phyloP scores from a whole-genome alignment of 1,140 invertebrate species.

The Bombus impatiens region DNA sequence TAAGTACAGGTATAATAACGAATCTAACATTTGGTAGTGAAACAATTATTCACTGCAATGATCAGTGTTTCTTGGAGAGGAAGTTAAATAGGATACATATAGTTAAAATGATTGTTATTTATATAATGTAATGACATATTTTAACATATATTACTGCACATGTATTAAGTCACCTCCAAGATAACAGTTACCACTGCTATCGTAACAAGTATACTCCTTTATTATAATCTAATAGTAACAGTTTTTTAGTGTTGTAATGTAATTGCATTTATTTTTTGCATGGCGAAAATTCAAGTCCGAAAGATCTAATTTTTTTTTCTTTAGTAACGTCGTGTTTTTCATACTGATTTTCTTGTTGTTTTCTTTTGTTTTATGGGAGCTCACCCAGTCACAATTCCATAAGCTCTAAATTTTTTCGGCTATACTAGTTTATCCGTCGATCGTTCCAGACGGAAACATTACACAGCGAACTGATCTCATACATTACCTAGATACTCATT shows the following conservation, averaged over 20 bases:
- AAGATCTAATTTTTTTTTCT: constrained; percentile 54
- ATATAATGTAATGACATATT: neutral
- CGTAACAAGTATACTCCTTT: constrained; percentile 56
- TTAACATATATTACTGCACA: neutral
- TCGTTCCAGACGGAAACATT: neutral
- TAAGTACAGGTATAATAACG: constrained; percentile 86
- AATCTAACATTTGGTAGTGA: constrained; percentile 24
- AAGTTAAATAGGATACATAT: neutral
- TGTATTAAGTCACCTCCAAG: constrained; percentile 56
- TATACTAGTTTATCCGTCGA: constrained; percentile 57
- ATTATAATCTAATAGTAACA: constrained; percentile 65
- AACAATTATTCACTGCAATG: constrained; percentile 33
- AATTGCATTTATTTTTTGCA: constrained; percentile 74
- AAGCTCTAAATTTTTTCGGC: constrained; percentile 72
- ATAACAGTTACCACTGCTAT: constrained; percentile 53
- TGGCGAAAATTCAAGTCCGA: constrained; percentile 68
- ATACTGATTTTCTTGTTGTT: constrained; percentile 63
- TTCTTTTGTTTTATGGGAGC: constrained; percentile 57
- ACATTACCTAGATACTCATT: constrained; percentile 3
- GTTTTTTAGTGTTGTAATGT: constrained; percentile 72
- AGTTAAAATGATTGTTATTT: neutral
- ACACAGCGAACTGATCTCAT: neutral
- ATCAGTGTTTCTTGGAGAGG: constrained; percentile 59
- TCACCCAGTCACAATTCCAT: constrained; percentile 76
- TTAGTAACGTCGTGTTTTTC: constrained; percentile 56